These are phyloP conservation scores for Eulemur albifrons DNA, from an alignment of 2,797 vertebrate genomes.

Conservation along the genomic window DNA sequence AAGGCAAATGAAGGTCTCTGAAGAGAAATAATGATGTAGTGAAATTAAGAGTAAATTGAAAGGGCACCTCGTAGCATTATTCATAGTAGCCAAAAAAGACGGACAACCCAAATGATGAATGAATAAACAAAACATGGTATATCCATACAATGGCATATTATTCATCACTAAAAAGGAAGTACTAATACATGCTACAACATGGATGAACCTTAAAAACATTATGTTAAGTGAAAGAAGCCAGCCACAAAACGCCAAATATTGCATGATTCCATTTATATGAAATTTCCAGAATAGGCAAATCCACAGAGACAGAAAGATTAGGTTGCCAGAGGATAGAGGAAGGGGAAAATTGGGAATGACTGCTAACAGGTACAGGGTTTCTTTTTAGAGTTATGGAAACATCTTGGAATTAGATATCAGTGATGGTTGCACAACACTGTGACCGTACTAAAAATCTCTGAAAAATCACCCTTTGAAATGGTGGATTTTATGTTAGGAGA, in stretches of 20 bases:
- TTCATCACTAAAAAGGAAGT: neutral
- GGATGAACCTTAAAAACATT: neutral
- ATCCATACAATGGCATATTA: neutral
- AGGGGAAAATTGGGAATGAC: neutral
- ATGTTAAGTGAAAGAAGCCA: conserved; percentile 7
- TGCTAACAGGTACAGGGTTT: neutral
- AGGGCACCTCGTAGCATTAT: neutral
- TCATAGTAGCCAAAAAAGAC: neutral
- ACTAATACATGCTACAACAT: neutral
- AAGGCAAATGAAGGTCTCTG: conserved; percentile 8
- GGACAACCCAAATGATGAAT: neutral
- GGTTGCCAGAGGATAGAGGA: neutral
- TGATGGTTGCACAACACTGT: neutral
- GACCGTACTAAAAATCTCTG: neutral
- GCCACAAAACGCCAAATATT: neutral
- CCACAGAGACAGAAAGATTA: neutral
- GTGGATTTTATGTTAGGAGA: neutral
- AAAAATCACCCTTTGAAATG: neutral
- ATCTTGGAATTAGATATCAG: neutral
- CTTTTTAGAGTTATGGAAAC: neutral
- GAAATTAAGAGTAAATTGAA: conserved; percentile 2
- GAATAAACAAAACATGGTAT: neutral
- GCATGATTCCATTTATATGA: neutral
- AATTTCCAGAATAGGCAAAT: conserved; percentile 5
- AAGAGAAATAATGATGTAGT: neutral